Evolutionary conservation across 1,140 invertebrate genomes (phyloP).

Genomic region (Drosophila bifasciata): DNA sequence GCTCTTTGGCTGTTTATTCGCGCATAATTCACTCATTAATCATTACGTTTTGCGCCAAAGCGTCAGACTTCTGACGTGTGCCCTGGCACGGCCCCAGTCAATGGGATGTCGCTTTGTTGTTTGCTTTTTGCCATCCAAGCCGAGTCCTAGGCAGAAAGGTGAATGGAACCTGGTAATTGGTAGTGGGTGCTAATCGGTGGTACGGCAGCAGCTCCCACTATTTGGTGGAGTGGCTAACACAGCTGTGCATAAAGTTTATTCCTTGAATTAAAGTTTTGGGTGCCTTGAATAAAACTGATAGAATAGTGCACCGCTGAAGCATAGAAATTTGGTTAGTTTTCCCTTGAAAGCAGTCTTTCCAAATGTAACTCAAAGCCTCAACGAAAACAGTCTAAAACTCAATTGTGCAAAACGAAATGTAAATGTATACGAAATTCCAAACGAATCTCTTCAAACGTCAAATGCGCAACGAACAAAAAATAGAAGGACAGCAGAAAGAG

Average conservation of each 20-base stretch:
- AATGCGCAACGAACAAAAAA: conserved; percentile 30
- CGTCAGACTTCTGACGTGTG: conserved; percentile 72
- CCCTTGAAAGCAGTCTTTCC: no score
- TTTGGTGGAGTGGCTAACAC: conserved; percentile 5
- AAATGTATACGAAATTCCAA: conserved; percentile 11
- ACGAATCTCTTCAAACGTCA: conserved; percentile 34
- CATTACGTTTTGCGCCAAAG: conserved; percentile 77
- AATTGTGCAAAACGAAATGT: conserved; percentile 32
- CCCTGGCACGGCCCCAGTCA: conserved; percentile 30
- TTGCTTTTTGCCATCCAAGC: conserved; percentile 13
- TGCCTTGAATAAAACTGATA: no score
- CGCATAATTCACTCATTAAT: conserved; percentile 82
- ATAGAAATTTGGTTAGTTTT: no score
- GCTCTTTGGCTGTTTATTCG: conserved; percentile 77
- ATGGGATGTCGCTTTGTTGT: conserved; percentile 48
- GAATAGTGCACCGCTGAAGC: no score
- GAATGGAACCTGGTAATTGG: conserved; percentile 64
- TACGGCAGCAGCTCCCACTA: conserved; percentile 40
- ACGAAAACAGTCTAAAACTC: conserved; percentile 1
- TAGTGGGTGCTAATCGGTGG: conserved; percentile 38
- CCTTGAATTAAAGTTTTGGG: no score
- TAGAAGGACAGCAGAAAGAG: background rate
- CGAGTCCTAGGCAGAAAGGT: conserved; percentile 37
- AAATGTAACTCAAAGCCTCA: no score
- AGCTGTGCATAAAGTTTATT: conserved; percentile 2